These are phyloP conservation scores for Apantesis nais DNA, from an alignment of 2,888 invertebrate genomes.

Conservation along the genomic window DNA sequence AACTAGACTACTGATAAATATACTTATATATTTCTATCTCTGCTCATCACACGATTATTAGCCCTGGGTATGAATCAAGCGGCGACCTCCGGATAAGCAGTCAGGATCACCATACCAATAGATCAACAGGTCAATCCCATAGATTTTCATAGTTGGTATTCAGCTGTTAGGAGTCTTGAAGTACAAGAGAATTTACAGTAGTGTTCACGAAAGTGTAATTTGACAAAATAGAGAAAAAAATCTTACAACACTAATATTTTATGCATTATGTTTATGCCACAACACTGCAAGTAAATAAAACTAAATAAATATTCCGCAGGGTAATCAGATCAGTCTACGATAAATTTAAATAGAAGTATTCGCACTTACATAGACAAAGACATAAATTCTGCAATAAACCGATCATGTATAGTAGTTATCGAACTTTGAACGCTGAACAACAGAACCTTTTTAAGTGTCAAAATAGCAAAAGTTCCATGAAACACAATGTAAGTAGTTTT, in stretches of 20 bases:
- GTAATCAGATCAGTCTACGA: not conserved
- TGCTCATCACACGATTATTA: no score
- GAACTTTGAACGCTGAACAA: constrained; percentile 8
- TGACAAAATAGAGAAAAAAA: no score
- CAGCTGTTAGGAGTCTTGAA: no score
- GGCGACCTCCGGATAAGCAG: no score
- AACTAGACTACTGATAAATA: no score
- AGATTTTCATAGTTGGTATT: no score
- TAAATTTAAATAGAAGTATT: not conserved
- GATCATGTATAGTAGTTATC: not conserved
- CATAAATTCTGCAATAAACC: not conserved
- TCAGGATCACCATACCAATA: no score
- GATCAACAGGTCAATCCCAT: no score
- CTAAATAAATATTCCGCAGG: not conserved
- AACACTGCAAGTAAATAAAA: not conserved
- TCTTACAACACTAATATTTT: not conserved
- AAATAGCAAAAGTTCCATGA: not conserved
- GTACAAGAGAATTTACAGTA: not conserved
- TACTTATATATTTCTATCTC: no score
- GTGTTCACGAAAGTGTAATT: no score
- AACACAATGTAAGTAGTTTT: constrained; percentile 26
- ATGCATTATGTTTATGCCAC: not conserved
- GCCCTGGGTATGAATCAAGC: no score
- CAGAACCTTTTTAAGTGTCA: constrained; percentile 8
- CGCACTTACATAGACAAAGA: not conserved